Base-by-base conservation (phyloP, 2,888 invertebrate genomes). In the Eugnorisma glareosa region DNA sequence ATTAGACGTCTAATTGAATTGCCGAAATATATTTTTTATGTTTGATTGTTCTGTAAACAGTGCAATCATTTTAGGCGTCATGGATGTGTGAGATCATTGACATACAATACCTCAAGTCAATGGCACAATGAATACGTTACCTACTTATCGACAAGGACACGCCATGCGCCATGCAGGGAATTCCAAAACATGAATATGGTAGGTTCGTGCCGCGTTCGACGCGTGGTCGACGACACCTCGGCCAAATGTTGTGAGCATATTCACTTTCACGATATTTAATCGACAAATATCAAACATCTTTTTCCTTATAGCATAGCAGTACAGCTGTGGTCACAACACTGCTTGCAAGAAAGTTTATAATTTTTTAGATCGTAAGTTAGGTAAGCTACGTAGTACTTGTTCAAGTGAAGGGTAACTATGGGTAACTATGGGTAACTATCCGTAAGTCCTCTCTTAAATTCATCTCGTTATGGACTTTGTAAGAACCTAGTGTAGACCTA, bases 111-210 rank as follows among this genome's bases (percentile, higher is more conserved):
- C 72, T 81, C 72, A 85, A 84, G 90, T 88, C 89, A 89, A 86
- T 89, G 85, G 84, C 89, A 88, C 86, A 85, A 84, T 90, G 90
- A 91, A 86, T 89, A 88, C 89, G 84, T 86, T 86, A 86, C 87
- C 83, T 85, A 89, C 88, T 85, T 89, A 79, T 83, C 68, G 83
- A 81, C 83, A 85, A 89, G 89, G 90, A 85, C 87, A 88, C 81
- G 85, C 84, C 86, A 81, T 75, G 45, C 79, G 78, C 78, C 74
- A 79, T 67, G 82, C 81, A 86, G 80, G 82, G 85, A 85, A 85
- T 84, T 83, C 82, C 88, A 86, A 85, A 81, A 83, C 72, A 74
- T 67, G 66, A 76, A 78, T 75, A 81, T 43, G 80, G 72, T 15
- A 66, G 37, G 69, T 5, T n/a, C 37, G 51, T 31, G 69, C 57